phyloP scores from a whole-genome alignment of 1,140 invertebrate species.

The Meloidogyne hapla region DNA sequence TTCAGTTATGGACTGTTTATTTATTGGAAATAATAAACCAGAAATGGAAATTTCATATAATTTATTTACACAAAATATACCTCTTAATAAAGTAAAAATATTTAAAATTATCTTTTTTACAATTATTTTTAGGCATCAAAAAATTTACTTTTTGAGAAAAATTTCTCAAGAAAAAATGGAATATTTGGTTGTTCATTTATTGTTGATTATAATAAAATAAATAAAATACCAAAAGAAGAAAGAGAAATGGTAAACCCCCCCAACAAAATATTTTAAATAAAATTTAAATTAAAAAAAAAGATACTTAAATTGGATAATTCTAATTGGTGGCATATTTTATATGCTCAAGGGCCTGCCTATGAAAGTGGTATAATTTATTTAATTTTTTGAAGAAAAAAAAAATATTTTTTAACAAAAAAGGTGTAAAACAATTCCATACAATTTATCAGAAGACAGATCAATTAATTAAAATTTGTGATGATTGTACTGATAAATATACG shows the following conservation, averaged over 20 bases:
- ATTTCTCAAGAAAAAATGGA: background rate
- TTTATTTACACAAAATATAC: conserved; percentile 24
- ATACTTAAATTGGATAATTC: conserved; percentile 14
- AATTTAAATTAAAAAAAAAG: conserved; percentile 8
- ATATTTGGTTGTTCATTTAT: conserved; percentile 15
- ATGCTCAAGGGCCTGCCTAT: conserved; percentile 15
- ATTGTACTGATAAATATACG: conserved; percentile 14
- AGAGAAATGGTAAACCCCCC: conserved; percentile 28
- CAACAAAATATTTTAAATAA: background rate
- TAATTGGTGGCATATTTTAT: conserved; percentile 28
- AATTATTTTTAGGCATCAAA: conserved; percentile 17
- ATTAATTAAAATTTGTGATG: conserved; percentile 17
- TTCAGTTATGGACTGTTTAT: conserved; percentile 15
- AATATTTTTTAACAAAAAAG: background rate
- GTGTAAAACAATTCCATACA: conserved; percentile 19
- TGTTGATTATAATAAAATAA: conserved; percentile 20
- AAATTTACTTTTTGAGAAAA: background rate
- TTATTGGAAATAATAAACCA: conserved; percentile 10
- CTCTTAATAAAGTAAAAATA: conserved; percentile 2
- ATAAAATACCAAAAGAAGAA: conserved; percentile 7
- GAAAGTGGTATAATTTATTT: background rate
- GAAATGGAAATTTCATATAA: conserved; percentile 25
- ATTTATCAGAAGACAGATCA: conserved; percentile 19
- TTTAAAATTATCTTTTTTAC: background rate
- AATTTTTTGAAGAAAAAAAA: no score